phyloP scores from a whole-genome alignment of 2,113 vertebrate species.

The Reinhardtius hippoglossoides region DNA sequence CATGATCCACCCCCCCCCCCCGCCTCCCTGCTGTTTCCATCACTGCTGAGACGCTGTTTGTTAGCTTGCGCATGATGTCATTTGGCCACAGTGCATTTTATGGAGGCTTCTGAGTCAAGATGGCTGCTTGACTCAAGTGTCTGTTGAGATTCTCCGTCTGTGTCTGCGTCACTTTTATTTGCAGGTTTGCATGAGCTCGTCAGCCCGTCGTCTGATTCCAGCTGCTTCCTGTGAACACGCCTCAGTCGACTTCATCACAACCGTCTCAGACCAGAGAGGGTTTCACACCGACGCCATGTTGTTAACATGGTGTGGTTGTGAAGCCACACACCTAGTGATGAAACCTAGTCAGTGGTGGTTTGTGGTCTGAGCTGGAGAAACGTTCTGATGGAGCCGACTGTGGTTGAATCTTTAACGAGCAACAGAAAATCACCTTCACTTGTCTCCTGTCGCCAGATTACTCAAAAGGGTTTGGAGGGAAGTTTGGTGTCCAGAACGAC shows the following conservation, averaged over 20 bases:
- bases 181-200: constrained; percentile 63
- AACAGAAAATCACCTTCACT: not conserved
- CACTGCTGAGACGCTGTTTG: not conserved
- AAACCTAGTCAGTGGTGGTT: too few relatives aligned
- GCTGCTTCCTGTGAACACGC: not conserved
- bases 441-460: constrained; percentile 86
- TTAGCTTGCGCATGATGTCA: constrained; percentile 55
- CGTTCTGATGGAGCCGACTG: constrained; percentile 7
- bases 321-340: too few relatives aligned
- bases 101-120: constrained; percentile 4
- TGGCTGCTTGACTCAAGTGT: constrained; percentile 21
- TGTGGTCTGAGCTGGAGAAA: too few relatives aligned
- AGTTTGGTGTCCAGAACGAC: constrained; percentile 94
- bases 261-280: not conserved
- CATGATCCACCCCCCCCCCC: not conserved
- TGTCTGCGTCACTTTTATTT: not conserved
- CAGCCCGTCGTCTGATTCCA: not conserved
- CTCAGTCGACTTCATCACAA: constrained; percentile 35
- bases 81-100: too few relatives aligned
- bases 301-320: too few relatives aligned
- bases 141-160: not conserved
- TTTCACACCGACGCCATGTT: too few relatives aligned
- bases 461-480: constrained; percentile 94
- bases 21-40: too few relatives aligned
- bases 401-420: not conserved